These are phyloP conservation scores for Clarias pachynema DNA, from an alignment of 2,797 vertebrate species.

Conservation along the genomic window DNA sequence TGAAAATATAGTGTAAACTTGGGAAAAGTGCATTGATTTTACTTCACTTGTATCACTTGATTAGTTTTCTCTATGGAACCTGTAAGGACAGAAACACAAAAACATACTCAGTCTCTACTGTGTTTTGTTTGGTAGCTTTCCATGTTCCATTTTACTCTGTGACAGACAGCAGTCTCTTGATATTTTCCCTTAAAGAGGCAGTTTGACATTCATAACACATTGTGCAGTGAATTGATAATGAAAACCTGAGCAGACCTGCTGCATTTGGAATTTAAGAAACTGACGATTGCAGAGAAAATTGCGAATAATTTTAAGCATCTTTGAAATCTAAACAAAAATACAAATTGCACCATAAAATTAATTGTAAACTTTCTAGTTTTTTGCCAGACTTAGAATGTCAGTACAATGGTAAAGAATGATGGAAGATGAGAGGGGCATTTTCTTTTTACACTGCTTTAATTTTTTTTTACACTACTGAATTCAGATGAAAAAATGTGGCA, in stretches of 20 bases:
- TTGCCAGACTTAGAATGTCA: neutral
- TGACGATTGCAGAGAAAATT: neutral
- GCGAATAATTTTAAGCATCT: neutral
- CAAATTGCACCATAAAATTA: neutral
- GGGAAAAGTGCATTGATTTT: neutral
- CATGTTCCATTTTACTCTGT: neutral
- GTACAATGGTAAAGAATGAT: neutral
- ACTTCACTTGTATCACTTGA: neutral
- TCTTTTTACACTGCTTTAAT: neutral
- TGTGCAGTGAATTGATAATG: neutral
- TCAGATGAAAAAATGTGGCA: neutral
- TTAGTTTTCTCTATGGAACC: neutral
- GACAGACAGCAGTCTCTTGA: neutral
- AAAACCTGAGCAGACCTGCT: neutral
- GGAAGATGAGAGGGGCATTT: neutral
- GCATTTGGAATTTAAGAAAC: neutral
- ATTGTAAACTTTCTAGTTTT: neutral
- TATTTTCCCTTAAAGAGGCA: neutral
- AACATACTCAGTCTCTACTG: neutral
- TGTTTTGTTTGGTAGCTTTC: neutral
- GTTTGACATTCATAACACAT: neutral
- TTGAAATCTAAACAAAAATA: neutral
- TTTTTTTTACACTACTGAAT: neutral
- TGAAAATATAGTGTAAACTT: neutral
- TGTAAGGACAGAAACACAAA: neutral